Evolutionary conservation across 35 echinoderm and acorn worm species (phyloP), one percentile per base, ranked within the genome.

Genomic region (Acanthaster planci): DNA sequence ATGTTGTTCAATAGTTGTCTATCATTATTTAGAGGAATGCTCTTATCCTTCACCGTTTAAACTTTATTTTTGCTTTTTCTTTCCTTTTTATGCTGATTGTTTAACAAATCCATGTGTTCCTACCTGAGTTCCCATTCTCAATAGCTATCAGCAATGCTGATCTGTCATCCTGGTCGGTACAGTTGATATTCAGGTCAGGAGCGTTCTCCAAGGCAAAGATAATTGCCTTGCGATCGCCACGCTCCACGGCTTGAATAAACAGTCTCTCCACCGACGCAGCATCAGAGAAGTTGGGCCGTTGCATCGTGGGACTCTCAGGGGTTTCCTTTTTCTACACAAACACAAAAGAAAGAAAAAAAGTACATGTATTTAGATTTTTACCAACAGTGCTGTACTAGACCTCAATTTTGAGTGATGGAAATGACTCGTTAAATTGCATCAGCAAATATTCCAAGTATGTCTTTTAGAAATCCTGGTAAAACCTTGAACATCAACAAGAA

Each of bases 81-180:
- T n/a, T n/a, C n/a, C n/a, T n/a, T n/a, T n/a, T n/a, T n/a, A n/a
- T n/a, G n/a, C n/a, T n/a, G n/a, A n/a, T n/a, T n/a, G n/a, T n/a
- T 30, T 15, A 51, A 38, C 0, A 51, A 37, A 26, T 10, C 17
- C 3, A 18, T 44, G 5, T 37, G 36, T 14, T 19, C 81, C 30
- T 83, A 99, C 96, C 96, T 82, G 91, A 94, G 31, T 94, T 99
- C 22, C 96, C 96, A 94, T 94, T 99, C 84, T 99, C 80, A 55
- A 99, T 99, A 23, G 96, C 88, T 6, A 89, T 86, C 15, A 99
- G 89, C 21, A 99, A 55, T 1, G 96, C 96, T 2, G 88, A 86
- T 21, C 86, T 80, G 2, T 86, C 96, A 40, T 99, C 92, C 16
- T 87, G 59, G 64, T 99, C 96, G 0, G 37, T 78, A 38, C 91